Evolutionary conservation across 2,797 vertebrate species (phyloP).

Genomic region (Aplochiton taeniatus): DNA sequence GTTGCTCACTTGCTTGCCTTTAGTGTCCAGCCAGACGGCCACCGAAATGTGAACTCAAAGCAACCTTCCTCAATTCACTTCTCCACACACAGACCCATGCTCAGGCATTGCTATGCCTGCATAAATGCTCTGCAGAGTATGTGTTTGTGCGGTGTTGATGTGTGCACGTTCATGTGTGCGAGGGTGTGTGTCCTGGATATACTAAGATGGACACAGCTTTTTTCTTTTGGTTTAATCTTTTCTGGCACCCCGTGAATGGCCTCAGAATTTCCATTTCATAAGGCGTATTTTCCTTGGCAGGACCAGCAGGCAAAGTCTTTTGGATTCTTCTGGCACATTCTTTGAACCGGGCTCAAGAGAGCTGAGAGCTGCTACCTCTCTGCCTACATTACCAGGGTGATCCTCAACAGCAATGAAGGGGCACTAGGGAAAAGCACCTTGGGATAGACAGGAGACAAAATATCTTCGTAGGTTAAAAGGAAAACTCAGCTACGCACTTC

Average conservation of each 20-base stretch:
- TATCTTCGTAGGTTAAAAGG: conserved; percentile 52
- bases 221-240: conserved; percentile 61
- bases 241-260: conserved; percentile 71
- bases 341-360: conserved; percentile 68
- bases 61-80: conserved; percentile 39
- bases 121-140: conserved; percentile 13
- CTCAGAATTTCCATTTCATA: conserved; percentile 86
- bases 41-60: conserved; percentile 33
- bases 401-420: conserved; percentile 28
- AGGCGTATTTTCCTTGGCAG: conserved; percentile 78
- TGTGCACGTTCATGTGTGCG: conserved; percentile 15
- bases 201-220: conserved; percentile 58
- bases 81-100: conserved; percentile 13
- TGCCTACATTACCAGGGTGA: conserved; percentile 39
- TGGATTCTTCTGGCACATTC: conserved; percentile 71
- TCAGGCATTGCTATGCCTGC: conserved; percentile 6
- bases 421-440: conserved; percentile 33
- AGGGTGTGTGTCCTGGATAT: conserved; percentile 34
- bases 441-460: background rate
- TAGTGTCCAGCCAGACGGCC: conserved; percentile 12
- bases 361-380: conserved; percentile 44
- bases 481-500: conserved; percentile 56
- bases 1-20: background rate
- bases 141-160: background rate
- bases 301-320: conserved; percentile 67